Base-by-base conservation (phyloP, 2,113 vertebrate genomes). In the Desmodus rotundus region DNA sequence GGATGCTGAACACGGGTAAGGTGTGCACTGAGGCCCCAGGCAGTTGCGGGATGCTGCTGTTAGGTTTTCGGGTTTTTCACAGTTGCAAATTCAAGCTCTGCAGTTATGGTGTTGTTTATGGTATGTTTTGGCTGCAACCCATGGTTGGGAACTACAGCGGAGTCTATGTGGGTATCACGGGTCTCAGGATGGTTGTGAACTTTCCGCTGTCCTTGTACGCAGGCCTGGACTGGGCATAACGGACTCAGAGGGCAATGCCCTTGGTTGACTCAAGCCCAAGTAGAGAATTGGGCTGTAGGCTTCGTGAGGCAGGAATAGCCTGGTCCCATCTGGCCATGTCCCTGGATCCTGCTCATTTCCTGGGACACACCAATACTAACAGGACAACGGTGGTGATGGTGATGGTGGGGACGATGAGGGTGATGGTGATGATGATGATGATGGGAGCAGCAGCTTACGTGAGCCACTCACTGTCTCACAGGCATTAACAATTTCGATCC, bases 21-120 rank as follows among this genome's bases (percentile, higher is more conserved):
- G 16, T 28, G 0, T 70, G 88, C 56, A 89, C 63, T 13, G 3
- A 2, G 63, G 33, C 52, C 58, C 50, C 13, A 20, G 15, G 77
- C 19, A 22, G 54, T 82, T 65, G 2, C 92, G 95, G 94, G 86
- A n/a, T 61, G 93, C 26, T 43, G 77, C 87, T 91, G 90, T 76
- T 89, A 82, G 86, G 87, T 96, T 86, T 95, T 95, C 90, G 91
- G 81, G 74, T 81, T 96, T 89, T 95, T 33, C 91, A 82, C 93
- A 73, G 41, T 72, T 20, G 7, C 14, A 13, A 13, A 5, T 12
- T 33, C 82, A 68, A 80, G 26, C 8, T 65, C 24, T 16, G 8
- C 50, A 13, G 0, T 70, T 1, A 47, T 0, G 1, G 28, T 61
- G 24, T 3, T 16, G 2, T 41, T n/a, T 9, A 15, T 13, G 16